These are phyloP conservation scores for Hydrocynus forskahlii DNA, from an alignment of 2,797 vertebrate species.

Conservation along the genomic window DNA sequence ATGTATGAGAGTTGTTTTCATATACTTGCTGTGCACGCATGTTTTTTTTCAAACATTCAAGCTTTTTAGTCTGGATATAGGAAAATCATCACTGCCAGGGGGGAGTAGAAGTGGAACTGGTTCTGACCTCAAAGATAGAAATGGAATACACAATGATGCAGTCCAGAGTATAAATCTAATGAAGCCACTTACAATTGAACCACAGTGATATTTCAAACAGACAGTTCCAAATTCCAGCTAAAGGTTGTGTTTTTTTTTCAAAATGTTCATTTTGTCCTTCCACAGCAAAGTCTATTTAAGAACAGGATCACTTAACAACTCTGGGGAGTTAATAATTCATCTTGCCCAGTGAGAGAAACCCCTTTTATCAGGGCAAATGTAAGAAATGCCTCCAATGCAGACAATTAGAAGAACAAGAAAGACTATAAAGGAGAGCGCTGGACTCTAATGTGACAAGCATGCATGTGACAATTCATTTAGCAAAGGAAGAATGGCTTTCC, in stretches of 20 bases:
- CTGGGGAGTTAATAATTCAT: slow-evolving; percentile 9
- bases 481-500: neutral
- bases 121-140: neutral
- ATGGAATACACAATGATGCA: slow-evolving; percentile 10
- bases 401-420: slow-evolving; percentile 20
- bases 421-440: neutral
- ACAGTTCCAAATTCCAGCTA: neutral
- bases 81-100: neutral
- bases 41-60: slow-evolving; percentile 1
- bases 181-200: neutral
- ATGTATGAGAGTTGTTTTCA: slow-evolving; percentile 9
- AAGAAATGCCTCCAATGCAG: slow-evolving; percentile 7
- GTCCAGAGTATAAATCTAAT: slow-evolving; percentile 7
- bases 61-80: neutral
- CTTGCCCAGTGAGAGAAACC: neutral
- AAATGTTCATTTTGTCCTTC: neutral
- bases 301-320: slow-evolving; percentile 2
- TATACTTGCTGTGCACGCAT: neutral
- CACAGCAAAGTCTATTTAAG: neutral
- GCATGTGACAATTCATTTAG: slow-evolving; percentile 23
- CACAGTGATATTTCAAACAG: slow-evolving; percentile 26
- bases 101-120: neutral
- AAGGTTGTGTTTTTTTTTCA: neutral
- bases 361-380: slow-evolving; percentile 11
- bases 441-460: slow-evolving; percentile 25